phyloP scores from a whole-genome alignment of 2,888 invertebrate species.

The Lasioglossum oenotherae region DNA sequence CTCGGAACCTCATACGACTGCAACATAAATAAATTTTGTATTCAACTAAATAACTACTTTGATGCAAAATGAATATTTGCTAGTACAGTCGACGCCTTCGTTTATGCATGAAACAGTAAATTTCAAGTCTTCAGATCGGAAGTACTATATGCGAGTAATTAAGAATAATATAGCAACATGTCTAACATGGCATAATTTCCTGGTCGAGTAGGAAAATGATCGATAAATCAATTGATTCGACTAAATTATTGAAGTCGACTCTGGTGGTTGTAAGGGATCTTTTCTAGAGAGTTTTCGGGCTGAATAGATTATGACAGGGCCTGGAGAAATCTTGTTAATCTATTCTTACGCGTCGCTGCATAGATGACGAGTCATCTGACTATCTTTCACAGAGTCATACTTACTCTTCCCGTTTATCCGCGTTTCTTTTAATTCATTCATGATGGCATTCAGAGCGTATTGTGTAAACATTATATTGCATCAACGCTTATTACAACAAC shows the following conservation, averaged over 20 bases:
- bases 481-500: background rate
- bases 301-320: conserved; percentile 3
- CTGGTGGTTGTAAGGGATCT: background rate
- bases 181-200: too few species aligned
- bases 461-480: conserved; percentile 3
- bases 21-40: too few species aligned
- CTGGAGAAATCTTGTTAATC: background rate
- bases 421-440: background rate
- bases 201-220: background rate
- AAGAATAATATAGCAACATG: too few species aligned
- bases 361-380: background rate
- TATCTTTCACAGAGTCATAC: background rate
- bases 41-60: too few species aligned
- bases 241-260: background rate
- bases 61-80: too few species aligned
- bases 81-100: too few species aligned
- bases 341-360: background rate
- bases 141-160: too few species aligned
- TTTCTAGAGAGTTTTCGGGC: background rate
- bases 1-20: too few species aligned
- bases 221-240: background rate
- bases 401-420: background rate
- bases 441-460: background rate
- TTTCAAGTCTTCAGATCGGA: too few species aligned
- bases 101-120: too few species aligned